Percentiles rank a stretch among this genome's conserved stretches.
phyloP scores from a whole-genome alignment of 2,797 vertebrate species.

The Crocidura indochinensis region DNA sequence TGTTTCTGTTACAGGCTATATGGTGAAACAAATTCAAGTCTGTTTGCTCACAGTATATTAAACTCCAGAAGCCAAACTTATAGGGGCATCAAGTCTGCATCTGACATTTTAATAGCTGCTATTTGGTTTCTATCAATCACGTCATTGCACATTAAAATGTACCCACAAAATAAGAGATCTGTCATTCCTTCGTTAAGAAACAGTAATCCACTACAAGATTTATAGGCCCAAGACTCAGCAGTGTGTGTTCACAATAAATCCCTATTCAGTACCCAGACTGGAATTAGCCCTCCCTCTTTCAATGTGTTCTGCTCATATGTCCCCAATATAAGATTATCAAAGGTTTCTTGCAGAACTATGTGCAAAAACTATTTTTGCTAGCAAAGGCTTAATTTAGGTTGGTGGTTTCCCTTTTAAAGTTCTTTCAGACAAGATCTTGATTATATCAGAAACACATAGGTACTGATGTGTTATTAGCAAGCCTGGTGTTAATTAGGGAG shows the following conservation, averaged over 20 bases:
- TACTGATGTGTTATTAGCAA: slow-evolving; percentile 91
- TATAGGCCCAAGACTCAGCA: slow-evolving; percentile 88
- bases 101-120: slow-evolving; percentile 91
- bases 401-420: slow-evolving; percentile 88
- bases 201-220: slow-evolving; percentile 91
- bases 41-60: slow-evolving; percentile 92
- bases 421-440: slow-evolving; percentile 91
- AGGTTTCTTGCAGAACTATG: slow-evolving; percentile 87
- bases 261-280: slow-evolving; percentile 88
- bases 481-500: slow-evolving; percentile 93
- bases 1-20: slow-evolving; percentile 85
- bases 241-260: slow-evolving; percentile 91
- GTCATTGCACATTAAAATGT: slow-evolving; percentile 90
- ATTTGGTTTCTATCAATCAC: slow-evolving; percentile 92
- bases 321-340: slow-evolving; percentile 88
- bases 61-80: slow-evolving; percentile 91
- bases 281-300: slow-evolving; percentile 88
- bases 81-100: slow-evolving; percentile 88
- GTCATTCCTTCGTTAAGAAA: slow-evolving; percentile 92
- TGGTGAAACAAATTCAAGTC: slow-evolving; percentile 88
- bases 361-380: slow-evolving; percentile 90
- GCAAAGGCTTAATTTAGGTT: slow-evolving; percentile 90
- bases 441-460: slow-evolving; percentile 93
- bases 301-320: slow-evolving; percentile 88
- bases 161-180: slow-evolving; percentile 88